Evolutionary conservation across 1,140 invertebrate genomes (phyloP).

Genomic region (Brachystomella parvula): DNA sequence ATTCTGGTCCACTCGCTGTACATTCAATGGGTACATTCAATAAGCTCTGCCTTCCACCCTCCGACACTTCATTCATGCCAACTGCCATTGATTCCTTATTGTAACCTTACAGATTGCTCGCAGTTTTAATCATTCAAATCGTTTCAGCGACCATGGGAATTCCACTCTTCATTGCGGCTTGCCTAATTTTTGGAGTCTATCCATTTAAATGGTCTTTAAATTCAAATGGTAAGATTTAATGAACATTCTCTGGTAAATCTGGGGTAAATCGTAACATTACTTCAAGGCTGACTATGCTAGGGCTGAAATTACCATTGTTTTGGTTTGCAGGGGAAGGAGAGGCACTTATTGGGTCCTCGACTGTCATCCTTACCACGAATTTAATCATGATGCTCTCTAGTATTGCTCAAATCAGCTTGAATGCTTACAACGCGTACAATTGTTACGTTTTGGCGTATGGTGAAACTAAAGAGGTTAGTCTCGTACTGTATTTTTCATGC

Average conservation of each 20-base stretch:
- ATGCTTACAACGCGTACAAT: slow-evolving; percentile 35
- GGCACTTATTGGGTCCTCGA: slow-evolving; percentile 32
- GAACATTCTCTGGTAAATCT: neutral
- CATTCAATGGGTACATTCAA: slow-evolving; percentile 34
- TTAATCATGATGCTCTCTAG: slow-evolving; percentile 31
- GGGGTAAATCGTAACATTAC: neutral
- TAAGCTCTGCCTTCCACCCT: neutral
- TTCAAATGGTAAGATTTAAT: slow-evolving; percentile 7
- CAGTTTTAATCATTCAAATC: slow-evolving; percentile 35
- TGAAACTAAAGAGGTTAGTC: neutral
- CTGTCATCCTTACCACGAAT: slow-evolving; percentile 33
- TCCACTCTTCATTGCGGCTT: slow-evolving; percentile 35
- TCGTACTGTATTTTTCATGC: too few species aligned
- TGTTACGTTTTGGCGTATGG: slow-evolving; percentile 36
- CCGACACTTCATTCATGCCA: neutral
- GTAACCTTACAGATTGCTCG: slow-evolving; percentile 22
- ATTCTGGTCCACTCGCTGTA: slow-evolving; percentile 35
- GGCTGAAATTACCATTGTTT: neutral
- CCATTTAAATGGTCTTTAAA: slow-evolving; percentile 23
- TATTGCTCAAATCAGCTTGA: slow-evolving; percentile 27
- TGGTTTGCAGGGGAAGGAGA: slow-evolving; percentile 4
- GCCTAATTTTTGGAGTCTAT: slow-evolving; percentile 33
- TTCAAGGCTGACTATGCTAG: neutral
- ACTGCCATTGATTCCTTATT: neutral
- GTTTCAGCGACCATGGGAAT: slow-evolving; percentile 34